Percentiles rank a stretch among this genome's conserved stretches.
Conservation (phyloP, 1,140 invertebrate genomes). For the Drosophila repletoides region DNA sequence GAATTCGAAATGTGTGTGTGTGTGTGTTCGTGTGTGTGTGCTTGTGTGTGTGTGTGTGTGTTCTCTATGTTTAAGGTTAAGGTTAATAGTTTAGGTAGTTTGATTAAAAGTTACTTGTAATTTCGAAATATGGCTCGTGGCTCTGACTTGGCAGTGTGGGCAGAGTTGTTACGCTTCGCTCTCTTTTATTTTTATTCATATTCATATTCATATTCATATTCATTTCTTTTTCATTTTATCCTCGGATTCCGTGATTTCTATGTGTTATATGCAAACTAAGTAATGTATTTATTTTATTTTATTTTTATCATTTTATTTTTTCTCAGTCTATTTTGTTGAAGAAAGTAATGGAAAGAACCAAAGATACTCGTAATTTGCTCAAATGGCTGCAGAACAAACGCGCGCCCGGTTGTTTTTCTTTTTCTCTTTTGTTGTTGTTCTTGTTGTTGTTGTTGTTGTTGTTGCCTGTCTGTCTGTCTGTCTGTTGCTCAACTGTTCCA, state of each 20-base stretch:
- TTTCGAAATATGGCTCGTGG: slow-evolving; percentile 80
- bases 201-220: slow-evolving; percentile 5
- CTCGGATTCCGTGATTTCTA: slow-evolving; percentile 28
- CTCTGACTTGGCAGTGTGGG: slow-evolving; percentile 79
- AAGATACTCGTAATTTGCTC: slow-evolving; percentile 6
- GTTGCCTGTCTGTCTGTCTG: too few relatives aligned
- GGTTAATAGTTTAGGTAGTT: slow-evolving; percentile 77
- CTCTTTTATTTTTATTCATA: slow-evolving; percentile 3
- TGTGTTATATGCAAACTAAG: slow-evolving; percentile 36
- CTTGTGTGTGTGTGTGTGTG: slow-evolving; percentile 28
- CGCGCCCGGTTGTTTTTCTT: background rate
- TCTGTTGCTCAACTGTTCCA: background rate
- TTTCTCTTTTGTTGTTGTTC: background rate
- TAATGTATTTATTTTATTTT: slow-evolving; percentile 9
- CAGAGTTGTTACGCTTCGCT: slow-evolving; percentile 45
- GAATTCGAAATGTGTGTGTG: slow-evolving; percentile 49
- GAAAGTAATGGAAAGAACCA: slow-evolving; percentile 50
- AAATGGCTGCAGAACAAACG: slow-evolving; percentile 24
- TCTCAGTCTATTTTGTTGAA: slow-evolving; percentile 72
- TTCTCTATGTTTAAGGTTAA: slow-evolving; percentile 64
- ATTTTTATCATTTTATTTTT: slow-evolving; percentile 38
- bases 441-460: too few relatives aligned
- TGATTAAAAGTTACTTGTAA: slow-evolving; percentile 79
- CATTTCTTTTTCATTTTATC: too few relatives aligned
- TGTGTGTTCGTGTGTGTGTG: slow-evolving; percentile 23